Base-by-base conservation (phyloP, 2,888 invertebrate genomes). In the Oscheius sp. region DNA sequence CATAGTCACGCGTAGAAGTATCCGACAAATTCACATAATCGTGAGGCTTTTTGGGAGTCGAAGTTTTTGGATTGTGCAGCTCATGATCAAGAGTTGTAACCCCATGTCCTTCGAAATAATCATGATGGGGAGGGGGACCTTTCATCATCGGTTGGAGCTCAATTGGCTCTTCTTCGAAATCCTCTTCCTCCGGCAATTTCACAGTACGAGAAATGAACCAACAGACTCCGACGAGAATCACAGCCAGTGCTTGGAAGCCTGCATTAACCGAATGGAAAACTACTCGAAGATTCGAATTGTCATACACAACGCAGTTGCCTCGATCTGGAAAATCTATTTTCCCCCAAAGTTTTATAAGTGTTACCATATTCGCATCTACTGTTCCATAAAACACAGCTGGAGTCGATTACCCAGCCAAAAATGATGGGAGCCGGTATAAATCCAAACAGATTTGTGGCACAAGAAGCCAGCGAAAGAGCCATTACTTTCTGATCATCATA, bases 351-450 rank as follows among this genome's bases (percentile, higher is more conserved):
- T 12, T 34, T 12, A 42, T 8, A 23, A 57, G 17, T 34, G 57
- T 42, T 64, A 79, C 77, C 74, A 42, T 78, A 65, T 8, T 79
- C 74, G 61, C 82, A 82, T 39, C 74, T 72, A 2, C 72, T 65
- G 52, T 80, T 75, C 81, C 82, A 81, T 1, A 78, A 63, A 29
- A 74, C 70, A 55, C 82, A 82, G 8, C 78, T 67, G 2, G 70
- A 39, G 65, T 82, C 82, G 27, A 82, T 79, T 15, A 82, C 71
- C 61, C 70, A 74, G 31, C 82, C 82, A 25, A 82, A 79, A 33
- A 82, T 73, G 3, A 82, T 77, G 1, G 82, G 82, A n/a, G 82
- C 81, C 1, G 82, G 82, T 6, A 82, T 82, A 71, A 82, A 82
- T 23, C 82, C 81, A 46, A 82, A 73, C 3, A 82, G 66, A 48